A percentile compares a stretch with the other conserved stretches of the same genome.
Conservation (phyloP, 2,888 invertebrate genomes). For the Teinopalpus imperialis region DNA sequence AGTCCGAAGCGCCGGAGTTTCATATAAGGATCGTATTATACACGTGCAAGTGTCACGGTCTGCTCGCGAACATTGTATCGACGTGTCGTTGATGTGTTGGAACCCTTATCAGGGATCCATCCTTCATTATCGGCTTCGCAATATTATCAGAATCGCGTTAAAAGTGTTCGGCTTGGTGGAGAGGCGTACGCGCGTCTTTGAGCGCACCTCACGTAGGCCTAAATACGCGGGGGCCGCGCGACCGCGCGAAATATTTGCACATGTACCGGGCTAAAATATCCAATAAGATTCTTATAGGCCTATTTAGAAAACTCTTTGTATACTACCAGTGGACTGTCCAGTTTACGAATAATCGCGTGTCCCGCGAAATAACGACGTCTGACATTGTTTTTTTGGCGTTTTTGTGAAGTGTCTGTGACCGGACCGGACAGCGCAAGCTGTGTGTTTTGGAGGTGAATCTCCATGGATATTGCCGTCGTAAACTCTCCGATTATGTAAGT, state of each 20-base stretch:
- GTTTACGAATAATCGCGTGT: slow-evolving; percentile 47
- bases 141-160: slow-evolving; percentile 27
- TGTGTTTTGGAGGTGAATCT: slow-evolving; percentile 21
- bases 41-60: slow-evolving; percentile 23
- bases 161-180: slow-evolving; percentile 27
- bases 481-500: slow-evolving; percentile 50
- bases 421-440: slow-evolving; percentile 27
- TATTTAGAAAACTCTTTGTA: slow-evolving; percentile 54
- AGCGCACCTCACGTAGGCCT: slow-evolving; percentile 54
- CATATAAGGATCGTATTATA: background rate
- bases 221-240: slow-evolving; percentile 52
- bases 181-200: slow-evolving; percentile 36
- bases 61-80: slow-evolving; percentile 25
- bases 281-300: slow-evolving; percentile 80
- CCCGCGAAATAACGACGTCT: slow-evolving; percentile 37
- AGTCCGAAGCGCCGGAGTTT: background rate
- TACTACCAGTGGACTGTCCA: slow-evolving; percentile 36
- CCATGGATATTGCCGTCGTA: slow-evolving; percentile 40
- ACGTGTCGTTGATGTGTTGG: slow-evolving; percentile 30
- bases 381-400: slow-evolving; percentile 43
- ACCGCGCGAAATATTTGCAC: slow-evolving; percentile 67
- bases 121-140: slow-evolving; percentile 32
- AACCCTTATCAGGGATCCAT: slow-evolving; percentile 56
- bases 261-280: slow-evolving; percentile 44
- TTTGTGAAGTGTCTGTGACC: slow-evolving; percentile 52